A percentile compares a stretch with the other conserved stretches of the same genome.
These are phyloP conservation scores for Polietes domitor DNA, from an alignment of 2,888 invertebrate species.

Conservation along the genomic window DNA sequence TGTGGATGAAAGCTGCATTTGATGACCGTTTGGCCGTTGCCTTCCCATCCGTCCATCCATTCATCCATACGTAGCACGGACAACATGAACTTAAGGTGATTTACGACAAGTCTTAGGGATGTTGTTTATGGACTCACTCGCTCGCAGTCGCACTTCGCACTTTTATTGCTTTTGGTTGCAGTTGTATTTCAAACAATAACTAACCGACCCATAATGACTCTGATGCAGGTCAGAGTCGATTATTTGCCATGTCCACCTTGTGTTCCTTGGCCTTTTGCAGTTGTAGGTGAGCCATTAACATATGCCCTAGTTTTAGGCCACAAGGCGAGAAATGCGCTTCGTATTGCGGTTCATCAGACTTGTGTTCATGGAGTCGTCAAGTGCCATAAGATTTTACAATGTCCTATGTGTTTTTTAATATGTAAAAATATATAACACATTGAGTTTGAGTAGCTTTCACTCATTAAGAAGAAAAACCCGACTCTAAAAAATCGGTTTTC, in stretches of 20 bases:
- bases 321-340: too few species aligned
- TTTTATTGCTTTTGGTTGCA: slow-evolving; percentile 16
- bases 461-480: too few species aligned
- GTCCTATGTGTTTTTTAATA: too few species aligned
- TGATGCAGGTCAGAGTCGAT: not conserved
- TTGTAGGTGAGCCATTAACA: not conserved
- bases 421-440: too few species aligned
- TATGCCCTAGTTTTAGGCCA: not conserved
- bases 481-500: too few species aligned
- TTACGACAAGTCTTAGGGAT: slow-evolving; percentile 61
- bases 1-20: slow-evolving; percentile 31
- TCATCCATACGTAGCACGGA: slow-evolving; percentile 28
- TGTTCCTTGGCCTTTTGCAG: not conserved
- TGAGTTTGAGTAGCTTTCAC: too few species aligned
- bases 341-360: too few species aligned
- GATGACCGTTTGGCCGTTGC: slow-evolving; percentile 9
- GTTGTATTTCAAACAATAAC: slow-evolving; percentile 19
- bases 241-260: not conserved
- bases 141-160: not conserved
- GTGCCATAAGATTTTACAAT: too few species aligned
- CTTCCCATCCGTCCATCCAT: not conserved
- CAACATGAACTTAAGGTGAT: slow-evolving; percentile 58
- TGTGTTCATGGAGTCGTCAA: too few species aligned
- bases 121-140: slow-evolving; percentile 39
- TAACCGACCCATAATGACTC: not conserved